A percentile compares a stretch with the other conserved stretches of the same genome.
phyloP scores from a whole-genome alignment of 2,113 vertebrate genomes.

The Corythaixoides concolor region DNA sequence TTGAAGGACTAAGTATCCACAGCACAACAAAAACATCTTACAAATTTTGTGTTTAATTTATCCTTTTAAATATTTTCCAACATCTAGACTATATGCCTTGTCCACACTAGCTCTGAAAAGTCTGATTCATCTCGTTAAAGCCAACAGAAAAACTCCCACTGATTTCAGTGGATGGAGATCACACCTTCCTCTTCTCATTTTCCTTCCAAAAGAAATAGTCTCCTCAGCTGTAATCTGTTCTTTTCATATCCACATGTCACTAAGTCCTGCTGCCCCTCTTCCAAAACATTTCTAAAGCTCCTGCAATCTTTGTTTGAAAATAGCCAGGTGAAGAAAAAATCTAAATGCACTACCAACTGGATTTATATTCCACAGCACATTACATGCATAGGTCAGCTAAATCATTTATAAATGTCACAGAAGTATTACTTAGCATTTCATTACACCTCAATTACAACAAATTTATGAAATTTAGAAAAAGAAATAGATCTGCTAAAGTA shows the following conservation, averaged over 20 bases:
- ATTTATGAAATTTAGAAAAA: not conserved
- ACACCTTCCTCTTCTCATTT: not conserved
- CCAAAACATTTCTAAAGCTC: not conserved
- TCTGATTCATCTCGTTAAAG: not conserved
- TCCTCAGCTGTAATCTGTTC: not conserved
- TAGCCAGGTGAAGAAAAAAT: not conserved
- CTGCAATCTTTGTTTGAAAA: not conserved
- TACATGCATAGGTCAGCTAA: not conserved
- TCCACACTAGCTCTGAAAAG: not conserved
- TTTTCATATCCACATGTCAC: not conserved
- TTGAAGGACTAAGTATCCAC: not conserved
- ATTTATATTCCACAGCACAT: not conserved
- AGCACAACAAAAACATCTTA: not conserved
- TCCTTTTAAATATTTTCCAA: not conserved
- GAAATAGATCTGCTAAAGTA: not conserved
- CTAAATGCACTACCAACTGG: not conserved
- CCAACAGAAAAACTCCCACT: not conserved
- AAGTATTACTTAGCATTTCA: not conserved
- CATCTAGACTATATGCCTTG: not conserved
- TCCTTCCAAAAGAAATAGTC: not conserved
- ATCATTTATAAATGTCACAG: not conserved
- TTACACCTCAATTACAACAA: not conserved
- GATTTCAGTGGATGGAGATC: not conserved
- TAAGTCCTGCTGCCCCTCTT: not conserved
- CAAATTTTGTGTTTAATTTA: not conserved